phyloP scores from a whole-genome alignment of 2,797 vertebrate species.

The Huso huso region DNA sequence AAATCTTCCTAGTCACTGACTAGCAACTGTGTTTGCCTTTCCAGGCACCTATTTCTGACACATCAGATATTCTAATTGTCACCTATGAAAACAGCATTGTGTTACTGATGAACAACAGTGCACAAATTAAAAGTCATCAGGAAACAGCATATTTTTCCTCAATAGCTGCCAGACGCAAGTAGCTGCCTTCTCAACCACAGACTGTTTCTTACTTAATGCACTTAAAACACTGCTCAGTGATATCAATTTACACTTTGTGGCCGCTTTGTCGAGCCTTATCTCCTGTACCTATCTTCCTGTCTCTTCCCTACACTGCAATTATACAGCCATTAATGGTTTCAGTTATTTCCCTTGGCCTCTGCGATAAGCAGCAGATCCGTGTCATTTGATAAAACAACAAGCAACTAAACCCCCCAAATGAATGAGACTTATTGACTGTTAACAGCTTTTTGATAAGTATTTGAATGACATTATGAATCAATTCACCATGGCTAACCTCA shows the following conservation, averaged over 20 bases:
- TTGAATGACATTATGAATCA: neutral
- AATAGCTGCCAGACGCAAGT: slow-evolving; percentile 10
- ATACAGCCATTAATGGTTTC: slow-evolving; percentile 41
- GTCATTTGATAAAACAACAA: slow-evolving; percentile 32
- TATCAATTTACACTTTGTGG: slow-evolving; percentile 37
- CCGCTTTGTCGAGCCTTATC: slow-evolving; percentile 38
- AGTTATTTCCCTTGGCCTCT: slow-evolving; percentile 33
- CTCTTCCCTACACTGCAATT: slow-evolving; percentile 43
- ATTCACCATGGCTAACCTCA: slow-evolving; percentile 7
- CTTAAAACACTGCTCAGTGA: slow-evolving; percentile 27
- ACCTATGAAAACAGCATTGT: neutral
- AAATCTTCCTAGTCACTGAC: too few relatives aligned
- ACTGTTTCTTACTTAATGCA: slow-evolving; percentile 30
- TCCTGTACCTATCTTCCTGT: slow-evolving; percentile 44
- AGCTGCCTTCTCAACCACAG: slow-evolving; percentile 25
- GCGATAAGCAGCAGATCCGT: slow-evolving; percentile 37
- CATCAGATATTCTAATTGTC: neutral
- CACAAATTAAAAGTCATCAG: neutral
- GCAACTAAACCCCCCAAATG: slow-evolving; percentile 34
- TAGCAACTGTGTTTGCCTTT: too few relatives aligned
- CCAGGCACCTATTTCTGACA: too few relatives aligned
- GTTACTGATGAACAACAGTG: neutral
- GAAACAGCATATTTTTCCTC: neutral
- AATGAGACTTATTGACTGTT: slow-evolving; percentile 32
- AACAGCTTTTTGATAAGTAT: slow-evolving; percentile 2